Percentiles rank a stretch among this genome's conserved stretches.
These are phyloP conservation scores for Megalonaias nervosa DNA, from an alignment of 1,140 invertebrate species.

Conservation along the genomic window DNA sequence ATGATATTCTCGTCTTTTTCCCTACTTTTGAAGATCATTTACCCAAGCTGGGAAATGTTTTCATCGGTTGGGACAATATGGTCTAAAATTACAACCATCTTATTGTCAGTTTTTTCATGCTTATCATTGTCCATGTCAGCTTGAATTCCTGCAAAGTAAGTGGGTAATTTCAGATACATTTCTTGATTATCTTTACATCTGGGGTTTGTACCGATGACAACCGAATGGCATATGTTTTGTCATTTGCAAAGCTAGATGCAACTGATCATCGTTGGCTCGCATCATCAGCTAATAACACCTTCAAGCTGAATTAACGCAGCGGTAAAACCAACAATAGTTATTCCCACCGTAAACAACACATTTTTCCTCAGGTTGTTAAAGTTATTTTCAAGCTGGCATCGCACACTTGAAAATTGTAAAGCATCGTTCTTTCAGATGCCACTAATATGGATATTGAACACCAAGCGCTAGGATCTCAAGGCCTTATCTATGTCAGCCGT, in stretches of 20 bases:
- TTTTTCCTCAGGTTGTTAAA: not conserved
- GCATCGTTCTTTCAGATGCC: not conserved
- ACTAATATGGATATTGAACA: not conserved
- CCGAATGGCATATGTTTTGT: constrained; percentile 19
- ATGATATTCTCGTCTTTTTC: no score
- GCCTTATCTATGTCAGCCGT: not conserved
- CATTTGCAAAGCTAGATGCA: constrained; percentile 27
- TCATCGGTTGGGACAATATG: no score
- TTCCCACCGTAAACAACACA: not conserved
- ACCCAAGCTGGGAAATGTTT: no score
- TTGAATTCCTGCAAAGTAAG: constrained; percentile 29
- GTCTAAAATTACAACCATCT: no score
- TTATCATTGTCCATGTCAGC: no score
- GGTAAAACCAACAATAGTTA: constrained; percentile 21
- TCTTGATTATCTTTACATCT: constrained; percentile 38
- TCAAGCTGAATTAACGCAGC: constrained; percentile 7
- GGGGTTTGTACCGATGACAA: constrained; percentile 30
- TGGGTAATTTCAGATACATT: constrained; percentile 40
- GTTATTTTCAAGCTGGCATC: not conserved
- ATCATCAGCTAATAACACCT: constrained; percentile 15
- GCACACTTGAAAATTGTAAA: not conserved
- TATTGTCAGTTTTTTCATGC: no score
- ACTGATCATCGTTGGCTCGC: constrained; percentile 28
- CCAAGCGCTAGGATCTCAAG: not conserved
- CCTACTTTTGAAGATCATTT: no score